phyloP scores from a whole-genome alignment of 2,888 invertebrate species.

The Druceiella hillmani region DNA sequence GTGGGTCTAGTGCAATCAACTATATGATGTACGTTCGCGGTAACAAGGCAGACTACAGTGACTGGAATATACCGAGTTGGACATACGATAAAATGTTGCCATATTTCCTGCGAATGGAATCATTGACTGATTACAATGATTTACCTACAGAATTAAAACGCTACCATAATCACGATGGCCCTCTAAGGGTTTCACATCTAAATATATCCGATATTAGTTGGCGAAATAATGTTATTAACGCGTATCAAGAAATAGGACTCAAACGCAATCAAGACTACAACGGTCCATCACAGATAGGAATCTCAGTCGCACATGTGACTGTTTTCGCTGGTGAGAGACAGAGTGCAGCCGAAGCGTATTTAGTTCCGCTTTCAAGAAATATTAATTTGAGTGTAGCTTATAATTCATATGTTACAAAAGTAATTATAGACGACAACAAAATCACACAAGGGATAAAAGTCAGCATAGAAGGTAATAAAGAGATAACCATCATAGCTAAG shows the following conservation, averaged over 20 bases:
- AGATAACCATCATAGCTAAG: slow-evolving; percentile 55
- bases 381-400: slow-evolving; percentile 65
- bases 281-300: slow-evolving; percentile 61
- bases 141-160: no score
- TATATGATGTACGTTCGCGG: slow-evolving; percentile 77
- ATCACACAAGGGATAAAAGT: slow-evolving; percentile 65
- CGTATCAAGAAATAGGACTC: no score
- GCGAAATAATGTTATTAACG: no score
- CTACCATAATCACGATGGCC: no score
- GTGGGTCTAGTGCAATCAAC: slow-evolving; percentile 69
- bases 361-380: slow-evolving; percentile 59
- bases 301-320: slow-evolving; percentile 64
- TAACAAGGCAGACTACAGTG: slow-evolving; percentile 66
- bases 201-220: no score
- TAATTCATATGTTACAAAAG: slow-evolving; percentile 61
- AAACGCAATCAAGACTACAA: slow-evolving; percentile 65
- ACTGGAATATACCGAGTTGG: slow-evolving; percentile 80
- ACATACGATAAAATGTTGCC: slow-evolving; percentile 65
- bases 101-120: no score
- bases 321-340: slow-evolving; percentile 62
- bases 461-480: slow-evolving; percentile 55
- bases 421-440: slow-evolving; percentile 60
- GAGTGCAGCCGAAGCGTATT: slow-evolving; percentile 70
- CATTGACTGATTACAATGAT: no score
- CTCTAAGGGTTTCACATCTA: no score